Evolutionary conservation across 2,113 vertebrate genomes (phyloP).

Genomic region (Tichodroma muraria): DNA sequence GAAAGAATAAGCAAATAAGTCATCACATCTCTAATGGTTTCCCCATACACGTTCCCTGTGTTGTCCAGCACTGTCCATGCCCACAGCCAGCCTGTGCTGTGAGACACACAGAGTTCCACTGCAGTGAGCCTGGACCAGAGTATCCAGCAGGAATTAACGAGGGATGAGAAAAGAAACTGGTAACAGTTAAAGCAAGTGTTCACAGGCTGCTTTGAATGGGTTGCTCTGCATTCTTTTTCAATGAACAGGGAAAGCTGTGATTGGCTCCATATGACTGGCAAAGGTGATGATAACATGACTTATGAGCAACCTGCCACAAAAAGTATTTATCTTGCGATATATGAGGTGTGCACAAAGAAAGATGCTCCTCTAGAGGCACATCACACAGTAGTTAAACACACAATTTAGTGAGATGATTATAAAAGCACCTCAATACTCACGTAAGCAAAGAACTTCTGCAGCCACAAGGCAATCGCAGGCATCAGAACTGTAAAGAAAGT

Average conservation of each 20-base stretch:
- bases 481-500: neutral
- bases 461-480: neutral
- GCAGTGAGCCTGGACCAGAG: neutral
- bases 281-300: constrained; percentile 59
- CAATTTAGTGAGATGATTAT: neutral
- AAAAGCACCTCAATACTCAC: neutral
- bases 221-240: constrained; percentile 5
- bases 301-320: neutral
- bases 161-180: neutral
- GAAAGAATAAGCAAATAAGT: neutral
- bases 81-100: neutral
- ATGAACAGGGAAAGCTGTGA: constrained; percentile 15
- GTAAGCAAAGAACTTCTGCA: neutral
- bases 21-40: neutral
- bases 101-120: neutral
- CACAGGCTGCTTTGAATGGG: neutral
- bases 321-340: constrained; percentile 1
- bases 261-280: constrained; percentile 45
- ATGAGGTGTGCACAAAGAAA: neutral
- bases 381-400: neutral
- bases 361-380: constrained; percentile 31
- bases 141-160: neutral
- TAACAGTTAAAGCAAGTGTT: neutral
- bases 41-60: neutral
- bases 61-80: neutral